Conservation (phyloP, 1,140 invertebrate genomes). For the Bombyx mori region ASM3026992v2 NC_085118.1:13445001-13445500, state of each 20-base stretch:
- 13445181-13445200: constrained; percentile 80
- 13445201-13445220: constrained; percentile 61
- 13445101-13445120: constrained; percentile 79
- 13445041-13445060: constrained; percentile 77
- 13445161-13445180: constrained; percentile 80
- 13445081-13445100: constrained; percentile 80
- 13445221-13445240: constrained; percentile 52
- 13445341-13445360: constrained; percentile 67
- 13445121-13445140: constrained; percentile 75
- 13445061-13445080: constrained; percentile 84
- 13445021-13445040: constrained; percentile 80
- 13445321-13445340: constrained; percentile 57
- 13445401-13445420: neutral
- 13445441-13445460: neutral
- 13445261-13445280: constrained; percentile 9
- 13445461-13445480: constrained; percentile 13
- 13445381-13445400: constrained; percentile 20
- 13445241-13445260: constrained; percentile 71
- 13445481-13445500: constrained; percentile 53
- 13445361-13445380: constrained; percentile 73
- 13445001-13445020: constrained; percentile 84
- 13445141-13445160: constrained; percentile 74
- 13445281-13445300: constrained; percentile 27
- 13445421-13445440: neutral
- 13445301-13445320: constrained; percentile 64